Evolutionary conservation across 2,888 invertebrate species (phyloP).

Genomic region (Hyppa rectilinea): DNA sequence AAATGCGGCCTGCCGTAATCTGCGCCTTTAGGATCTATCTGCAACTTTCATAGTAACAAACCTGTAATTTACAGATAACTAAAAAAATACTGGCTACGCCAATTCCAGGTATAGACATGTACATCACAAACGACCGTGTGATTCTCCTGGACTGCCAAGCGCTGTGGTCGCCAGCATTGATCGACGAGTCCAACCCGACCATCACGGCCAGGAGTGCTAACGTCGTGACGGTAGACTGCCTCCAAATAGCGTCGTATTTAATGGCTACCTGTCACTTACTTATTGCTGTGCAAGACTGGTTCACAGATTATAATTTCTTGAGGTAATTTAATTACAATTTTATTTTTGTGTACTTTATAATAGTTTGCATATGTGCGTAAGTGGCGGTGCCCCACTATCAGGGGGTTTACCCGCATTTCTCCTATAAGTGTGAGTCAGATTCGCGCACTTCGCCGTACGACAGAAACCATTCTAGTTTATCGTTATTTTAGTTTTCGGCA

Average conservation of each 20-base stretch:
- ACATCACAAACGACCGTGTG: conserved; percentile 93
- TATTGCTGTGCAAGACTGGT: conserved; percentile 97
- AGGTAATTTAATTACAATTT: conserved; percentile 85
- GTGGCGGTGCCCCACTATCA: background rate
- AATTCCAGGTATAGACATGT: conserved; percentile 93
- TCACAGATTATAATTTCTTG: conserved; percentile 95
- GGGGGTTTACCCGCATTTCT: background rate
- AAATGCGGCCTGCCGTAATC: background rate
- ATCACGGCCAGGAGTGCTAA: conserved; percentile 89
- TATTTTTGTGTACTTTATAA: background rate
- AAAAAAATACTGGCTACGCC: background rate
- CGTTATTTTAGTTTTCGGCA: background rate
- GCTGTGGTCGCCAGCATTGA: conserved; percentile 94
- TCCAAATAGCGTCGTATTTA: conserved; percentile 95
- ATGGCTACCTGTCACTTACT: conserved; percentile 97
- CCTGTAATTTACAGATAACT: background rate
- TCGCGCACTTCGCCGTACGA: background rate
- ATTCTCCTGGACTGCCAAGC: conserved; percentile 97
- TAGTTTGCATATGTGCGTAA: background rate
- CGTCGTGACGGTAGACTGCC: conserved; percentile 92
- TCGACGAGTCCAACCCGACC: conserved; percentile 90
- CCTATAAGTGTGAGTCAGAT: background rate
- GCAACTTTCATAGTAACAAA: background rate
- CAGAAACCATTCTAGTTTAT: background rate
- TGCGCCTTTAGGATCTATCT: background rate